Evolutionary conservation across 2,113 vertebrate genomes (phyloP), one percentile per base, ranked within the genome.

Genomic region (Cyprinodon tularosa): DNA sequence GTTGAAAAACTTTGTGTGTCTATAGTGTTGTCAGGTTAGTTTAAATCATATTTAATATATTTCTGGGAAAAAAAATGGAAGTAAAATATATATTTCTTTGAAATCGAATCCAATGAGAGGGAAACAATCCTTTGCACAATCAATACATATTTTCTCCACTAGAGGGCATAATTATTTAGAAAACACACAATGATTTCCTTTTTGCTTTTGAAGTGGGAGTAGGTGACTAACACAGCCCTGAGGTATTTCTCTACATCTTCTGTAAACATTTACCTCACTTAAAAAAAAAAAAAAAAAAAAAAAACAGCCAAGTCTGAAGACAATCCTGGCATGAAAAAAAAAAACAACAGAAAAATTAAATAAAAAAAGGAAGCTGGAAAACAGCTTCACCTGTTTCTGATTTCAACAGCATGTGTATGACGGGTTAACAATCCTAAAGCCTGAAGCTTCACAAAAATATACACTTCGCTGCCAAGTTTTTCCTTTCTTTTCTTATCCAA

Each of bases 351-450:
- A 15, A 50, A 39, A 38, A 13, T 20, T 29, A 29, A 37, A 60
- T 39, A 3, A 42, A 53, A 67, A 13, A 37, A 29, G 81, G 71
- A 59, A 17, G 45, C 47, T 48, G 53, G n/a, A 65, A 65, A 84
- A 80, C 3, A 5, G 60, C 50, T 69, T 81, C 59, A 84, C 80
- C 66, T 76, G 78, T 60, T 66, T 81, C 39, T 72, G 66, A 84
- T 74, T 69, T 44, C 40, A 29, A 44, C 47, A 68, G 77, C 14
- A 67, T 74, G 66, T 15, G 7, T 42, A 29, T 20, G 36, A 12
- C 57, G 39, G 62, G 68, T 48, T 67, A 15, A 1, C 42, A 42
- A 9, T 4, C 9, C 9, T 42, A 6, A 42, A 42, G 9, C 42
- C 42, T 42, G 42, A 4, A 9, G 5, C 42, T 42, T 42, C 42